phyloP scores from a whole-genome alignment of 2,113 vertebrate species.

The Thunnus thynnus region DNA sequence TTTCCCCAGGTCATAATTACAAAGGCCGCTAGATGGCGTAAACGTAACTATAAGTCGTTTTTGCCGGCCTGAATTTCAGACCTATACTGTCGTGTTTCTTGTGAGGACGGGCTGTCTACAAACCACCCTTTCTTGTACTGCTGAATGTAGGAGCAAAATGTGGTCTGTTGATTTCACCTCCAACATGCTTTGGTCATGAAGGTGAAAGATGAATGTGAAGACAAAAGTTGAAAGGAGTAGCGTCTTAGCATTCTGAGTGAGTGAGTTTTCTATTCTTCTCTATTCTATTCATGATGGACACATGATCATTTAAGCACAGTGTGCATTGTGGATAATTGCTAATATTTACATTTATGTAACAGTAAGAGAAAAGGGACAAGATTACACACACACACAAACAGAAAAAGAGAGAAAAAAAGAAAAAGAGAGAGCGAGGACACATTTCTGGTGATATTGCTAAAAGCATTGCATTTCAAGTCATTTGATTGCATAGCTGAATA shows the following conservation, averaged over 20 bases:
- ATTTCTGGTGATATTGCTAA: constrained; percentile 43
- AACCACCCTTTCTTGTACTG: no score
- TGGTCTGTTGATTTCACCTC: not conserved
- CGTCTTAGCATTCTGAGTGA: not conserved
- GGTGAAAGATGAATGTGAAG: not conserved
- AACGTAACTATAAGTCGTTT: no score
- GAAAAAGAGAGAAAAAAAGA: constrained; percentile 7
- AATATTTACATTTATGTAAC: not conserved
- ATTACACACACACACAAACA: not conserved
- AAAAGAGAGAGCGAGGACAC: not conserved
- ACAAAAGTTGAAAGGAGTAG: not conserved
- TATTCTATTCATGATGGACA: not conserved
- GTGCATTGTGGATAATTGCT: not conserved
- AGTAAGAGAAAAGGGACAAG: constrained; percentile 7
- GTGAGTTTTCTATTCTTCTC: not conserved
- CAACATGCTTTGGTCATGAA: not conserved
- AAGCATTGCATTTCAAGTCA: constrained; percentile 51
- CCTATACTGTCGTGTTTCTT: no score
- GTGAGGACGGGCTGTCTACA: no score
- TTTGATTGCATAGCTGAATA: constrained; percentile 74
- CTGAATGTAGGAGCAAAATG: not conserved
- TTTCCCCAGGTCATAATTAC: no score
- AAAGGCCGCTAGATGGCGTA: no score
- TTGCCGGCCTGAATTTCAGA: no score
- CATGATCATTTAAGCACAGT: constrained; percentile 16